These are phyloP conservation scores for Hymenopus coronatus DNA, from an alignment of 2,888 invertebrate species.

Conservation along the genomic window DNA sequence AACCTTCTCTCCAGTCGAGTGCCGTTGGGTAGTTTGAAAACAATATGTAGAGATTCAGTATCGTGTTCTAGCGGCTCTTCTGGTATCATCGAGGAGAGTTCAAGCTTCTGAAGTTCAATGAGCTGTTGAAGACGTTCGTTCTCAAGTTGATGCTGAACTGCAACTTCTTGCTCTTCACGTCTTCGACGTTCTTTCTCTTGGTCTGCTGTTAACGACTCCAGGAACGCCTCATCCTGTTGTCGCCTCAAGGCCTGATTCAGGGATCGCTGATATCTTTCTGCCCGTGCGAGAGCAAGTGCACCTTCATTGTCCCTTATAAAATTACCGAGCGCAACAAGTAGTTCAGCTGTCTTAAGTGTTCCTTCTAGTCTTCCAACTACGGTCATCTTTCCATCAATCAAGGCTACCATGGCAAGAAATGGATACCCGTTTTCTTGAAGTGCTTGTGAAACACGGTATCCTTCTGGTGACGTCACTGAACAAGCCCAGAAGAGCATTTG, in stretches of 20 bases:
- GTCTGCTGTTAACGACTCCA: conserved; percentile 86
- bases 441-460: conserved; percentile 86
- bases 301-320: conserved; percentile 84
- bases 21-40: conserved; percentile 90
- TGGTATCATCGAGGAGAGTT: conserved; percentile 64
- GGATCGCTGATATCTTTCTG: conserved; percentile 80
- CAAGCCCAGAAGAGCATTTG: conserved; percentile 94
- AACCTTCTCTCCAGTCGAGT: conserved; percentile 86
- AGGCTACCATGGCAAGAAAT: conserved; percentile 83
- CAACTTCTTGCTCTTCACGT: conserved; percentile 54
- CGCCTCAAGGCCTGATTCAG: conserved; percentile 81
- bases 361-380: conserved; percentile 87
- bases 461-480: conserved; percentile 83
- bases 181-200: conserved; percentile 87
- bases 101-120: conserved; percentile 60
- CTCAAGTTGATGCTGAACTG: conserved; percentile 44
- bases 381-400: conserved; percentile 89
- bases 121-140: conserved; percentile 46
- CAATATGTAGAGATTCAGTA: conserved; percentile 73
- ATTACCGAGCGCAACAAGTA: conserved; percentile 69
- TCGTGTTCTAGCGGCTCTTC: conserved; percentile 71
- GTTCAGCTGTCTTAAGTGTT: conserved; percentile 66
- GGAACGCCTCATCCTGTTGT: conserved; percentile 92
- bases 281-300: conserved; percentile 80
- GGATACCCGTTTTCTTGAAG: conserved; percentile 81